Conservation (phyloP, 1,140 invertebrate species). For the Drosophila tsacasi region DNA sequence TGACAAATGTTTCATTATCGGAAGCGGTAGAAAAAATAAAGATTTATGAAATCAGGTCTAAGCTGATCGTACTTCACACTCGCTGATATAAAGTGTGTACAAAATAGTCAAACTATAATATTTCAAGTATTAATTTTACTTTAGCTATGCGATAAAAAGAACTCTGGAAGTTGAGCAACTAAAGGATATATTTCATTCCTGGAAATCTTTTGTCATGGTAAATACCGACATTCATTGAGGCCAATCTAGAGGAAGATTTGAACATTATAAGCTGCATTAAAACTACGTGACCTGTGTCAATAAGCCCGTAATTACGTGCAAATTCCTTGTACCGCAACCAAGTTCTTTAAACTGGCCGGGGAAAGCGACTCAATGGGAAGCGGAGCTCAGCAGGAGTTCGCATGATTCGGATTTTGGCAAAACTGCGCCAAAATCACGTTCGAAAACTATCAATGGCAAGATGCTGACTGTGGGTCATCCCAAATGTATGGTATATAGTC, state of each 20-base stretch:
- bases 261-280: conserved; percentile 6
- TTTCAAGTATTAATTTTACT: neutral
- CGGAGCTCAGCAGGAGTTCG: conserved; percentile 65
- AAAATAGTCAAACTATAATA: neutral
- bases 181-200: neutral
- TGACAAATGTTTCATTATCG: conserved; percentile 75
- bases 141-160: neutral
- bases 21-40: conserved; percentile 1
- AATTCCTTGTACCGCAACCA: conserved; percentile 52
- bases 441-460: conserved; percentile 78
- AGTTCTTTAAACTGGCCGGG: conserved; percentile 26
- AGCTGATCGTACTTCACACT: conserved; percentile 3
- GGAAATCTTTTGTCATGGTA: neutral
- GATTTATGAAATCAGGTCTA: conserved; percentile 10
- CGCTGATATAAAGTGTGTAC: neutral
- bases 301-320: conserved; percentile 75
- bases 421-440: conserved; percentile 84
- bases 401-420: conserved; percentile 57
- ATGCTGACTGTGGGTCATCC: conserved; percentile 41
- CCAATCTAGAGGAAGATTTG: neutral
- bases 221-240: neutral
- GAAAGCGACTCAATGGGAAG: conserved; percentile 20
- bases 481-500: conserved; percentile 8
- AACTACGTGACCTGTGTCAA: conserved; percentile 78
- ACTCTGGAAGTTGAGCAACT: too few species aligned